Evolutionary conservation across 2,797 vertebrate species (phyloP).

Genomic region (Anabas testudineus): DNA sequence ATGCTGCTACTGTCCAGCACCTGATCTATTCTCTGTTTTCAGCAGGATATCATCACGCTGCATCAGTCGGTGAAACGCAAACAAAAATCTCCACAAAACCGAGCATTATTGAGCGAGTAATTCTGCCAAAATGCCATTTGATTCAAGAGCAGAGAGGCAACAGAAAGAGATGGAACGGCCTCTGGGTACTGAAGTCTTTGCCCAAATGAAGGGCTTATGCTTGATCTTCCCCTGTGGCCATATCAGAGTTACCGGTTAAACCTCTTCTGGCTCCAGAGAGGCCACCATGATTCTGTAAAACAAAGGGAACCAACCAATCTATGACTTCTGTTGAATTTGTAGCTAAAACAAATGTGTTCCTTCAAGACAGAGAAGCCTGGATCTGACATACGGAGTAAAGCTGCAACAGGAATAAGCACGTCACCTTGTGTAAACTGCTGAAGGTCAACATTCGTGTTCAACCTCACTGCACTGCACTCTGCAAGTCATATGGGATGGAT

Average conservation of each 20-base stretch:
- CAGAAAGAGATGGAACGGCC: neutral
- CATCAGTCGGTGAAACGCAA: conserved; percentile 27
- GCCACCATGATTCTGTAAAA: neutral
- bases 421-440: no score
- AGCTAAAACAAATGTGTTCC: neutral
- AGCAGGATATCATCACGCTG: conserved; percentile 33
- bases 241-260: conserved; percentile 14
- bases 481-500: no score
- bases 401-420: neutral
- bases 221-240: conserved; percentile 6
- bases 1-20: conserved; percentile 44
- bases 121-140: conserved; percentile 27
- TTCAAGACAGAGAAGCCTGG: neutral
- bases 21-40: conserved; percentile 41
- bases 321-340: conserved; percentile 9
- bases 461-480: no score
- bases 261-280: neutral
- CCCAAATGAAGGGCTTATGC: neutral
- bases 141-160: neutral
- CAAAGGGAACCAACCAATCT: neutral
- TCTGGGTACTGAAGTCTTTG: neutral
- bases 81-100: conserved; percentile 14
- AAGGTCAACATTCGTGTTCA: no score
- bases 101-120: conserved; percentile 23
- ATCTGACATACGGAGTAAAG: neutral